A percentile compares a stretch with the other conserved stretches of the same genome.
Conservation (phyloP, 2,113 vertebrate genomes). For the Nesoenas mayeri region DNA sequence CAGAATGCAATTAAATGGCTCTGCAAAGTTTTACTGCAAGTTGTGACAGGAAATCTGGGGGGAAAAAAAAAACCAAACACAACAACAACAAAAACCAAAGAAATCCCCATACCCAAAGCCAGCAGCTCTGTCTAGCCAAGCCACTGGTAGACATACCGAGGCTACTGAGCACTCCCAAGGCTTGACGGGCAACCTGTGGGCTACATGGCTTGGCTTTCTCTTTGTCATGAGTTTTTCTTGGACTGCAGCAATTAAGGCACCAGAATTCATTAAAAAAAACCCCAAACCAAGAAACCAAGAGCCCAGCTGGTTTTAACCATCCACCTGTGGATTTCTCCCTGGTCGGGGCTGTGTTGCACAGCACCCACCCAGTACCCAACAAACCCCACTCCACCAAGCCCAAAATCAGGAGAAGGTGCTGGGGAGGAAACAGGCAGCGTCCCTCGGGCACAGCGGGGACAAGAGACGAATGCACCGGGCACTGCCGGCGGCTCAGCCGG, state of each 20-base stretch:
- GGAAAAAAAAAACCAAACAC: neutral
- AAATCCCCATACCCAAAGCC: neutral
- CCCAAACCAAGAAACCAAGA: neutral
- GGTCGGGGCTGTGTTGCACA: rapidly evolving
- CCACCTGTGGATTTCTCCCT: neutral
- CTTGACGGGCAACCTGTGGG: neutral
- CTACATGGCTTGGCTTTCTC: neutral
- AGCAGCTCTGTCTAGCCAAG: neutral
- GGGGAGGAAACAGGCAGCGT: neutral
- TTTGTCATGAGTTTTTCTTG: neutral
- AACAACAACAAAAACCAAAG: neutral
- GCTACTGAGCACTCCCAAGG: rapidly evolving
- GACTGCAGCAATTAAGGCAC: neutral
- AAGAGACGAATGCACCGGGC: neutral
- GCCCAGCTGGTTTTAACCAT: neutral
- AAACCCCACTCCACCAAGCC: neutral
- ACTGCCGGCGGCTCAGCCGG: neutral
- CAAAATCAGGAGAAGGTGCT: neutral
- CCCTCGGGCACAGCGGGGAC: neutral
- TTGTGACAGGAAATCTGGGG: slow-evolving; percentile 14
- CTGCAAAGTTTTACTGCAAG: slow-evolving; percentile 28
- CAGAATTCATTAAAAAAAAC: slow-evolving; percentile 28
- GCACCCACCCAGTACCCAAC: neutral
- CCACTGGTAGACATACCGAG: neutral
- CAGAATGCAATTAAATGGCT: slow-evolving; percentile 48